A percentile compares a stretch with the other conserved stretches of the same genome.
phyloP scores from a whole-genome alignment of 2,797 vertebrate species.

The Danio tinwini region DNA sequence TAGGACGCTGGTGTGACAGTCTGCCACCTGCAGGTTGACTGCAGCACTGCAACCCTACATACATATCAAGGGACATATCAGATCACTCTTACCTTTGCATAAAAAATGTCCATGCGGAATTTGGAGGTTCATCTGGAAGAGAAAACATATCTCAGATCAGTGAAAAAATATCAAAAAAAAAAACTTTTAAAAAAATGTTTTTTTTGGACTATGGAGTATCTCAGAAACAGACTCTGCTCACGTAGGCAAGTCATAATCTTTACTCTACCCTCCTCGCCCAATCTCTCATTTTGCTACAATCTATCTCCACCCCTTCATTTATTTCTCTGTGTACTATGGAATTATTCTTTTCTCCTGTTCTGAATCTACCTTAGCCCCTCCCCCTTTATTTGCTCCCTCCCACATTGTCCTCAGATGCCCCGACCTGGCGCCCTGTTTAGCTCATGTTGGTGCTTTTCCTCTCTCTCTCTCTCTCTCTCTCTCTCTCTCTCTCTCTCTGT shows the following conservation, averaged over 20 bases:
- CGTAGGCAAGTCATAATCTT: slow-evolving; percentile 56
- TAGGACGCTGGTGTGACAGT: slow-evolving; percentile 60
- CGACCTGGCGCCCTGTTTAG: slow-evolving; percentile 54
- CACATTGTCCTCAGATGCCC: slow-evolving; percentile 61
- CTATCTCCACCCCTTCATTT: slow-evolving; percentile 57
- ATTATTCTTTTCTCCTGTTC: slow-evolving; percentile 36
- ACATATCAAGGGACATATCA: neutral
- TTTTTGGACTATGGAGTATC: neutral
- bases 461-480: slow-evolving; percentile 28
- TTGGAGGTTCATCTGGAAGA: slow-evolving; percentile 21
- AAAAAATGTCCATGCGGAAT: slow-evolving; percentile 2
- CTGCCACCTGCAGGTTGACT: slow-evolving; percentile 74
- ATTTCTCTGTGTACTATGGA: slow-evolving; percentile 53
- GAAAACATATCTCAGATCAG: slow-evolving; percentile 1
- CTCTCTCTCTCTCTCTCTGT: slow-evolving; percentile 29
- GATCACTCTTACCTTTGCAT: slow-evolving; percentile 21
- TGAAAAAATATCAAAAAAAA: neutral
- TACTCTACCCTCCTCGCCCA: slow-evolving; percentile 27
- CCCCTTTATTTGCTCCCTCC: slow-evolving; percentile 35
- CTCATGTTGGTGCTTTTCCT: slow-evolving; percentile 49
- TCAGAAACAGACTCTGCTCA: slow-evolving; percentile 64
- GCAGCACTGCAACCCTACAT: slow-evolving; percentile 63
- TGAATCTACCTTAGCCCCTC: slow-evolving; percentile 33
- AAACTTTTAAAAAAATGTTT: slow-evolving; percentile 10
- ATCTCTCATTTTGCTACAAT: slow-evolving; percentile 40